These are phyloP conservation scores for Pao palembangensis DNA, from an alignment of 2,113 vertebrate genomes.

Conservation along the genomic window DNA sequence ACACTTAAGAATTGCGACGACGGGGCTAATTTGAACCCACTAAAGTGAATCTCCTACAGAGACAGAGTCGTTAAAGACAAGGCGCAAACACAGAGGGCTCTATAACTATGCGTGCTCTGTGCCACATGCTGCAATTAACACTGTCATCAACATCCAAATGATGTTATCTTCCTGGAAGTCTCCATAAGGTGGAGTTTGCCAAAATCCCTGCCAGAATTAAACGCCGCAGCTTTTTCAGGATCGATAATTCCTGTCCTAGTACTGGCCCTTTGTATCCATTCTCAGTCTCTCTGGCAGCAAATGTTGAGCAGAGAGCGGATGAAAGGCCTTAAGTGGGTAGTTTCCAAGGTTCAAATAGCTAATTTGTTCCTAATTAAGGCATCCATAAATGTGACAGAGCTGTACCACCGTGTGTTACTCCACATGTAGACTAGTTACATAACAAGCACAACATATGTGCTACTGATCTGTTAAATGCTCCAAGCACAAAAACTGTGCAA, in stretches of 20 bases:
- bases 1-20: constrained; percentile 49
- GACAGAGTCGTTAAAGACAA: constrained; percentile 40
- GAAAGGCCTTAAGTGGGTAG: constrained; percentile 36
- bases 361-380: constrained; percentile 52
- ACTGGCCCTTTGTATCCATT: constrained; percentile 6
- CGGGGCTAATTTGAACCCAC: constrained; percentile 37
- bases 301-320: constrained; percentile 34
- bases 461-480: neutral
- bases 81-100: constrained; percentile 29
- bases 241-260: constrained; percentile 43
- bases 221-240: constrained; percentile 27
- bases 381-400: constrained; percentile 44
- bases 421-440: neutral
- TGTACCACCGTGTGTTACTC: neutral
- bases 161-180: constrained; percentile 27
- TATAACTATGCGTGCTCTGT: constrained; percentile 21
- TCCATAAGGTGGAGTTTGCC: constrained; percentile 2
- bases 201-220: constrained; percentile 35
- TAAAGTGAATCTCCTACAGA: constrained; percentile 38
- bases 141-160: constrained; percentile 36
- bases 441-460: neutral
- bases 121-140: constrained; percentile 41
- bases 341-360: constrained; percentile 40
- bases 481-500: too few relatives aligned
- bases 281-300: constrained; percentile 14